These are phyloP conservation scores for Cercopithecus neglectus DNA, from an alignment of 2,797 vertebrate genomes.

Conservation along the genomic window DNA sequence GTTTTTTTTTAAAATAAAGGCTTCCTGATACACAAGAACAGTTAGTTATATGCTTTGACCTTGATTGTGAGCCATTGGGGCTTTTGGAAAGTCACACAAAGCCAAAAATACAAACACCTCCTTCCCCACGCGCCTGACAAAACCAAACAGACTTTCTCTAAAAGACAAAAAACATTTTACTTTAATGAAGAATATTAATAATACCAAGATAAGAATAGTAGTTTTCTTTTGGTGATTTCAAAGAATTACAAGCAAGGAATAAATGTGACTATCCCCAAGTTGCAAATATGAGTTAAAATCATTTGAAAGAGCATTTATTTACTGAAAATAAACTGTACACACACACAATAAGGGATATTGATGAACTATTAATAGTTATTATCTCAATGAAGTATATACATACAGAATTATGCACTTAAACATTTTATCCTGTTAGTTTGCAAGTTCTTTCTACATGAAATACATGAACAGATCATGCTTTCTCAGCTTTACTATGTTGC, in stretches of 20 bases:
- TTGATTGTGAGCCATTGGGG: background rate
- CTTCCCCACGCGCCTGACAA: background rate
- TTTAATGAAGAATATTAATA: background rate
- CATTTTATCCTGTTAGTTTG: conserved; percentile 61
- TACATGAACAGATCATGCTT: conserved; percentile 15
- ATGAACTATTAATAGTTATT: conserved; percentile 57
- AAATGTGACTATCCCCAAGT: background rate
- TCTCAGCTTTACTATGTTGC: conserved; percentile 25
- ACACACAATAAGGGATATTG: conserved; percentile 54
- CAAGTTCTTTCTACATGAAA: conserved; percentile 37
- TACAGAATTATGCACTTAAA: conserved; percentile 67
- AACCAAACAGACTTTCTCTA: background rate
- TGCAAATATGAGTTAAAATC: background rate
- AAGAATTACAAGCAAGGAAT: conserved; percentile 23
- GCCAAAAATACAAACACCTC: background rate
- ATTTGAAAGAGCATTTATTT: conserved; percentile 73
- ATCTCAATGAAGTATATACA: conserved; percentile 1
- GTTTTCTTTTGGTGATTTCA: background rate
- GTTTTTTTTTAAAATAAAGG: background rate
- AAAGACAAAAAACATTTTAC: background rate
- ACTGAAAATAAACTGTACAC: conserved; percentile 77
- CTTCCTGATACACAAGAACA: background rate
- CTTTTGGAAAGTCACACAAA: conserved; percentile 10
- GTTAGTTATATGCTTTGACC: background rate
- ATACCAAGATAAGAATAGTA: background rate